Percentiles rank a stretch among this genome's conserved stretches.
Conservation (phyloP, 2,888 invertebrate species). For the Nomada goodeniana region DNA sequence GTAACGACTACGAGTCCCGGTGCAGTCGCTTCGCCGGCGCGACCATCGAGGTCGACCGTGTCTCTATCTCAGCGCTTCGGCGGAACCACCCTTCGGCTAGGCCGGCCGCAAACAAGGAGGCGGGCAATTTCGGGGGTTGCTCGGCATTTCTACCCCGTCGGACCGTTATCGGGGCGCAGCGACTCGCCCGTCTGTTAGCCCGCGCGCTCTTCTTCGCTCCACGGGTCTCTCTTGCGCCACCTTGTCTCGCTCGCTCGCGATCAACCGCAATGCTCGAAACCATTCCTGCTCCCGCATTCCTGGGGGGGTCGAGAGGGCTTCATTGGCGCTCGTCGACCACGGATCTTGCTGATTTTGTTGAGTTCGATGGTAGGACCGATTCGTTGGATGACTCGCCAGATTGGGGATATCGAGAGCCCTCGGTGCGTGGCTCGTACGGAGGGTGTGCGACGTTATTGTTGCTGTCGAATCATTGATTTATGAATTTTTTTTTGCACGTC, state of each 20-base stretch:
- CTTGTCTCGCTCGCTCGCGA: conserved; percentile 32
- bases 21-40: conserved; percentile 48
- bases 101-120: conserved; percentile 76
- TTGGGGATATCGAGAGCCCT: background rate
- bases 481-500: too few relatives aligned
- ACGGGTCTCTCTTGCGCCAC: background rate
- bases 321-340: conserved; percentile 24
- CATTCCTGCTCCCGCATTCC: conserved; percentile 61
- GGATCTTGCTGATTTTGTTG: conserved; percentile 29
- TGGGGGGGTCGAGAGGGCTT: conserved; percentile 26
- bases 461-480: background rate
- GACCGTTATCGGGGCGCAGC: conserved; percentile 21
- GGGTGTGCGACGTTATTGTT: background rate
- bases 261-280: conserved; percentile 66
- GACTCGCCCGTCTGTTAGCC: background rate
- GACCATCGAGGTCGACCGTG: conserved; percentile 26
- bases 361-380: conserved; percentile 29
- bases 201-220: background rate
- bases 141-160: conserved; percentile 75
- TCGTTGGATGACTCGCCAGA: conserved; percentile 28
- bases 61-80: conserved; percentile 21
- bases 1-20: conserved; percentile 62
- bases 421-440: background rate
- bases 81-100: conserved; percentile 41
- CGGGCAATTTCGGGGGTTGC: conserved; percentile 77